phyloP scores from a whole-genome alignment of 2,888 invertebrate genomes.

The Heliconius charithonia region DNA sequence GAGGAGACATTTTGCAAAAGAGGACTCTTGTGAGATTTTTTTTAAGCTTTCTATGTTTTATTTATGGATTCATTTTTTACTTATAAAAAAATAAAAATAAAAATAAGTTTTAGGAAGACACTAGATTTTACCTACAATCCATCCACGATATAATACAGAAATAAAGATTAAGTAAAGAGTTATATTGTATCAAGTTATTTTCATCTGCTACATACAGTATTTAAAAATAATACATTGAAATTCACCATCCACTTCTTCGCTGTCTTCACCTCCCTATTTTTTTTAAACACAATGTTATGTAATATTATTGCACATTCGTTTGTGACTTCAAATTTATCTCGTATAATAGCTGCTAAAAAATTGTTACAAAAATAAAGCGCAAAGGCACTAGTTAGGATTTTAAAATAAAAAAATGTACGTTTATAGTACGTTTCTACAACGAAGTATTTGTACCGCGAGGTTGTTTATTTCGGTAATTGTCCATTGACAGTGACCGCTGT shows the following conservation, averaged over 20 bases:
- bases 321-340: neutral
- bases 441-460: conserved; percentile 16
- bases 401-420: neutral
- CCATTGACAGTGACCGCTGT: conserved; percentile 40
- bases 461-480: conserved; percentile 34
- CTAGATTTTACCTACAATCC: too few relatives aligned
- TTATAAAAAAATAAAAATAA: too few relatives aligned
- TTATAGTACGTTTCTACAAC: conserved; percentile 4
- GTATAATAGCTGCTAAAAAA: neutral
- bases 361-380: neutral
- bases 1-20: too few relatives aligned
- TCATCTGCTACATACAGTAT: neutral
- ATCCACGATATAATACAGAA: too few relatives aligned
- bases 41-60: too few relatives aligned
- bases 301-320: neutral
- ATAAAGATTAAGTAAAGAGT: too few relatives aligned
- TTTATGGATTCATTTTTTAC: too few relatives aligned
- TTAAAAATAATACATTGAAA: neutral
- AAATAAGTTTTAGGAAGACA: too few relatives aligned
- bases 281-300: neutral
- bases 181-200: too few relatives aligned
- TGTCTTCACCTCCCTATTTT: too few relatives aligned
- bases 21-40: too few relatives aligned
- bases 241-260: neutral
- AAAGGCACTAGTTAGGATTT: too few relatives aligned